Evolutionary conservation across 2,888 invertebrate species (phyloP).

Genomic region (Drosophila kokeensis): DNA sequence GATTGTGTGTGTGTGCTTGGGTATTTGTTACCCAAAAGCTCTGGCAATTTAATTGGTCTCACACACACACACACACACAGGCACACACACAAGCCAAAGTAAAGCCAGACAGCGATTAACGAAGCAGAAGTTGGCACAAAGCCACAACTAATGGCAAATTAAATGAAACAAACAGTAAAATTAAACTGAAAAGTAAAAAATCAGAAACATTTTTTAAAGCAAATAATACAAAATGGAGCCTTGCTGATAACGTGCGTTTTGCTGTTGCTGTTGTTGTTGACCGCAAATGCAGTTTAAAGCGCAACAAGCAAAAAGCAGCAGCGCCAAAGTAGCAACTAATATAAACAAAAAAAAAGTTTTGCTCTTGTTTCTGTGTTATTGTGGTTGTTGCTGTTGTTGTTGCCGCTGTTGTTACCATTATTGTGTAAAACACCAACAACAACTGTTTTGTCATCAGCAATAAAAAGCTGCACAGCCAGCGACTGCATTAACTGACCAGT

Average conservation of each 20-base stretch:
- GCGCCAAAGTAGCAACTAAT: constrained; percentile 55
- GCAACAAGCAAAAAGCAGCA: constrained; percentile 64
- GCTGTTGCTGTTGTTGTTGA: constrained; percentile 39
- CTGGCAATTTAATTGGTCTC: constrained; percentile 41
- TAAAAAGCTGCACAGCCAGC: constrained; percentile 41
- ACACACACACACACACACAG: constrained; percentile 4
- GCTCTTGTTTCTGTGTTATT: constrained; percentile 7
- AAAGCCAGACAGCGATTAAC: background rate
- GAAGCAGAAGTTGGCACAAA: constrained; percentile 26
- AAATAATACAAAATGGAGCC: constrained; percentile 25
- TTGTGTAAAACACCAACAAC: constrained; percentile 34
- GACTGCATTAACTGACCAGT: constrained; percentile 66
- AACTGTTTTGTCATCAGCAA: constrained; percentile 56
- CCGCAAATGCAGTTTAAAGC: constrained; percentile 82
- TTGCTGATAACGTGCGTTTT: constrained; percentile 21
- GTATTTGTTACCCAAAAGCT: constrained; percentile 52
- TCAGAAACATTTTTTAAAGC: constrained; percentile 35
- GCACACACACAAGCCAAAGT: background rate
- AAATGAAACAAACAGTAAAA: constrained; percentile 56
- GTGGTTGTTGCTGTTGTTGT: background rate
- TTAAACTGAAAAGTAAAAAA: constrained; percentile 38
- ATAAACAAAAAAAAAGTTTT: constrained; percentile 52
- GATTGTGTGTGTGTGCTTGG: constrained; percentile 6
- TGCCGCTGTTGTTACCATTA: constrained; percentile 9
- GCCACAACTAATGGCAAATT: constrained; percentile 72